Evolutionary conservation across 2,113 vertebrate genomes (phyloP).

Genomic region (Recurvirostra avosetta): DNA sequence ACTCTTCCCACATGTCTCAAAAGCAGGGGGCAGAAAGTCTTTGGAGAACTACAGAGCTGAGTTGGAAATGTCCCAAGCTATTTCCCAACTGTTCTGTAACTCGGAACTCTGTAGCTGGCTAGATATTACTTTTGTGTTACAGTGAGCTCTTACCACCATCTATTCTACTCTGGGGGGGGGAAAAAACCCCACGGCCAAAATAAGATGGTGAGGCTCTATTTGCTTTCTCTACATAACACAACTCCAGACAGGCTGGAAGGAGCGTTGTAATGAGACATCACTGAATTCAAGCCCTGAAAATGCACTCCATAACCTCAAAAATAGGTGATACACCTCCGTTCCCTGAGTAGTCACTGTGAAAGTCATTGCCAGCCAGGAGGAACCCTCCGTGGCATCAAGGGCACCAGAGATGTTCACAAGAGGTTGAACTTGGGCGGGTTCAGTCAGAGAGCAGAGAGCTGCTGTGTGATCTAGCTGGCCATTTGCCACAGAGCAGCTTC

Average conservation of each 20-base stretch:
- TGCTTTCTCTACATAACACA: background rate
- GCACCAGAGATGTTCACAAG: background rate
- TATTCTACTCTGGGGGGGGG: background rate
- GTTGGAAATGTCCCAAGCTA: slow-evolving; percentile 45
- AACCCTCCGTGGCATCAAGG: background rate
- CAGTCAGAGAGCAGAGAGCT: background rate
- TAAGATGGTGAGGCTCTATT: background rate
- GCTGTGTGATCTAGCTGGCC: background rate
- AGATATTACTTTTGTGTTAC: background rate
- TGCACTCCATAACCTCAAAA: background rate
- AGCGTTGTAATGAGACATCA: background rate
- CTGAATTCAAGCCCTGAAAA: background rate
- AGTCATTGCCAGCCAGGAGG: background rate
- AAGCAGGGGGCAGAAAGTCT: slow-evolving; percentile 48
- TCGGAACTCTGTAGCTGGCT: background rate
- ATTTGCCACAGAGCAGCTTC: background rate
- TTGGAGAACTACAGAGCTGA: slow-evolving; percentile 9
- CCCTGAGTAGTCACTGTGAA: background rate
- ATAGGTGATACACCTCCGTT: background rate
- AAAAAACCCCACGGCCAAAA: background rate
- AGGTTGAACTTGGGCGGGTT: accelerated
- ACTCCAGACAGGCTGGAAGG: background rate
- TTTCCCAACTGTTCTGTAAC: slow-evolving; percentile 37
- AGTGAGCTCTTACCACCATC: background rate
- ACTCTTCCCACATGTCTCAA: slow-evolving; percentile 53